These are phyloP conservation scores for Belgica antarctica DNA, from an alignment of 2,888 invertebrate genomes.

Conservation along the genomic window DNA sequence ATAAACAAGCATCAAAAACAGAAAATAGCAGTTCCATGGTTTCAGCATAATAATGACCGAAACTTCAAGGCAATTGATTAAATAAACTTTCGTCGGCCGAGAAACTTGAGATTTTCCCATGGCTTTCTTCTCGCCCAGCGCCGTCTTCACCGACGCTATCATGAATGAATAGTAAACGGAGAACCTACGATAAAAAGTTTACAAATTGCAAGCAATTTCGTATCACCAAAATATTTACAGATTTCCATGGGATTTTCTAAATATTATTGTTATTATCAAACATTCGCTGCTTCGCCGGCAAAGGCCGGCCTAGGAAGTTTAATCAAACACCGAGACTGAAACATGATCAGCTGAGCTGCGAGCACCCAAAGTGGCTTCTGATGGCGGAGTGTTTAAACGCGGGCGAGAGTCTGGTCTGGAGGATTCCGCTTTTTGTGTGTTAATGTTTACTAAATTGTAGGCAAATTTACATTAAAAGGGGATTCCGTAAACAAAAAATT, in stretches of 20 bases:
- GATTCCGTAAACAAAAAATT: constrained; percentile 42
- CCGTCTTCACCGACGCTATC: too few relatives aligned
- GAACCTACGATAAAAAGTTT: constrained; percentile 30
- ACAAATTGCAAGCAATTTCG: constrained; percentile 18
- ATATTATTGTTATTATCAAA: constrained; percentile 44
- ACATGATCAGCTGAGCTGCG: constrained; percentile 39
- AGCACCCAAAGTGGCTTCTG: not conserved
- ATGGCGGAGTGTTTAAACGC: constrained; percentile 22
- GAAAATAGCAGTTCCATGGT: too few relatives aligned
- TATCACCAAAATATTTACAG: constrained; percentile 43
- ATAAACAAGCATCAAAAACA: too few relatives aligned
- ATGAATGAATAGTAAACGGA: constrained; percentile 6
- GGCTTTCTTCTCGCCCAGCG: too few relatives aligned
- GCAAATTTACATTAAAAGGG: constrained; percentile 44
- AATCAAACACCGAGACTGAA: constrained; percentile 40
- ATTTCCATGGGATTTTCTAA: constrained; percentile 38
- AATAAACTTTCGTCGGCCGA: not conserved
- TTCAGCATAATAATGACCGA: too few relatives aligned
- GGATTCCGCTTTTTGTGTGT: constrained; percentile 34
- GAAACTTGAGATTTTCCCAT: too few relatives aligned
- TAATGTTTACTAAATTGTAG: constrained; percentile 44
- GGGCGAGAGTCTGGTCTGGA: constrained; percentile 33
- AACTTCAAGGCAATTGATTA: too few relatives aligned
- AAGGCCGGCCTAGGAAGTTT: not conserved
- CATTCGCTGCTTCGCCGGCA: too few relatives aligned